Percentiles rank a stretch among this genome's conserved stretches.
Conservation (phyloP, 2,888 invertebrate genomes). For the Stenurella melanura region DNA sequence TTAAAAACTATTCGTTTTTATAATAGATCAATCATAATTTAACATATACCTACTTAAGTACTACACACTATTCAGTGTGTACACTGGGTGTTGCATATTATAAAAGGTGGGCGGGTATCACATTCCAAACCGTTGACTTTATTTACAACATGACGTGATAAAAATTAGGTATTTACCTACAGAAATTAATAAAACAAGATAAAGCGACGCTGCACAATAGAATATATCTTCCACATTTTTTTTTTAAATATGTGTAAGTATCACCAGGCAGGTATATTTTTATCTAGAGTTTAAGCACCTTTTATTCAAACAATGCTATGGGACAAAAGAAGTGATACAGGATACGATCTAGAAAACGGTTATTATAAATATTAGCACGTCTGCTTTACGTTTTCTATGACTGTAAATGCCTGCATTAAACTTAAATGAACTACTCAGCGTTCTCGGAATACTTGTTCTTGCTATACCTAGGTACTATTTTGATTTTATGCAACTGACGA, state of each 20-base stretch:
- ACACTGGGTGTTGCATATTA: neutral
- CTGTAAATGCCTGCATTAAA: neutral
- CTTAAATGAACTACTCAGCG: neutral
- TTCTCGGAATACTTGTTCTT: conserved; percentile 1
- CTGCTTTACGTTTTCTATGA: neutral
- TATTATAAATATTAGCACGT: conserved; percentile 5
- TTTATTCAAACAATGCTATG: neutral
- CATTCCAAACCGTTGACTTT: conserved; percentile 53
- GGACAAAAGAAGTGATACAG: neutral
- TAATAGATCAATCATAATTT: neutral
- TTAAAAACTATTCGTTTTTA: neutral
- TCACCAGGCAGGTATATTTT: neutral
- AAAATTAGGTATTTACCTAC: conserved; percentile 23
- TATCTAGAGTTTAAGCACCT: neutral
- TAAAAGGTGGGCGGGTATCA: conserved; percentile 50
- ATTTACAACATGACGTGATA: conserved; percentile 46
- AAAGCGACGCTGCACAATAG: conserved; percentile 12
- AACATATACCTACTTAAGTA: neutral
- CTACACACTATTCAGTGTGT: neutral
- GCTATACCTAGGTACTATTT: neutral
- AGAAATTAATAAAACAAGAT: neutral
- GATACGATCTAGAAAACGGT: conserved; percentile 3
- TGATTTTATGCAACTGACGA: neutral
- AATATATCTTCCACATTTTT: neutral
- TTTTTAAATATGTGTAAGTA: neutral